Evolutionary conservation across 2,797 vertebrate genomes (phyloP), one percentile per base, ranked within the genome.

Genomic region (Sebastiscus tertius): DNA sequence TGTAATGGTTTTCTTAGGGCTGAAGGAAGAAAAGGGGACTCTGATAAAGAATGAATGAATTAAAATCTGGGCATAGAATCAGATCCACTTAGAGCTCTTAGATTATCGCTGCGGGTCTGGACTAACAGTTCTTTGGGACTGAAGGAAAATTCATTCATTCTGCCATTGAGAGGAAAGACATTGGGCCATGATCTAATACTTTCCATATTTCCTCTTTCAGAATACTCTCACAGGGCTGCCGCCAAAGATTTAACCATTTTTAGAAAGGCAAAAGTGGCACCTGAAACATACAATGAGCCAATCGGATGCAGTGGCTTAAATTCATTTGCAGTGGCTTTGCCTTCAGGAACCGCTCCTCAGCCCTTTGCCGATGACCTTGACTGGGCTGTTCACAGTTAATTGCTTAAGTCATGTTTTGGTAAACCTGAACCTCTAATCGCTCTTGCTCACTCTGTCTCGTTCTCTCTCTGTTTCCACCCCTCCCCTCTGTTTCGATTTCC

Each of bases 341-440:
- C 82, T 86, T 85, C 82, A 87, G 90, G 89, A 93, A 90, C 79
- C 12, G 60, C 84, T 80, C 65, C 66, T 86, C 49, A 77, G 86
- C 52, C 73, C 77, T 86, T 83, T 70, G 60, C 82, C 12, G 63
- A 83, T 92, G 88, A 88, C 87, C 88, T 79, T 42, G 86, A 78
- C 87, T 75, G 72, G 63, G 42, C 72, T 85, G 80, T 88, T 91
- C 87, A 87, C 79, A 70, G 83, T 90, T 93, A 94, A 95, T 94
- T 91, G 90, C 85, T 90, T 87, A 86, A 88, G 91, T 93, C 92
- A 92, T 94, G 93, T 94, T 94, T 93, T 94, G 92, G 92, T 94
- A 91, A 92, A 94, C 87, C 82, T 89, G 88, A 95, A 92, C 92
- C 92, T 59, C 84, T 92, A 93, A 94, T 96, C 89, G 79, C 77